A percentile compares a stretch with the other conserved stretches of the same genome.
phyloP scores from a whole-genome alignment of 2,113 vertebrate genomes.

The Egretta garzetta region DNA sequence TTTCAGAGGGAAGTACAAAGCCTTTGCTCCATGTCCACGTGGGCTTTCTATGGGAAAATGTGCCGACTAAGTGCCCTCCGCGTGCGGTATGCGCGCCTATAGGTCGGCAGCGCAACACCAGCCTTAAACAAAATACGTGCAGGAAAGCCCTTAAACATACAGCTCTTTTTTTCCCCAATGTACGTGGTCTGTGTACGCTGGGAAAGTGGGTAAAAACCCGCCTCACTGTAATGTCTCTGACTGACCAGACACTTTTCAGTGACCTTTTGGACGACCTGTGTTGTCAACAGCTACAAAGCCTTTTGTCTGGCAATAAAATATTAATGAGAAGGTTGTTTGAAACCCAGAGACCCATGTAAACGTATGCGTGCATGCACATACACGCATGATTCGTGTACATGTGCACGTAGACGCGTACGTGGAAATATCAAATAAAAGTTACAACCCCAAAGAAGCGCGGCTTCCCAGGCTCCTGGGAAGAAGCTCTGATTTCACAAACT shows the following conservation, averaged over 20 bases:
- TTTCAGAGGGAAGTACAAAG: not conserved
- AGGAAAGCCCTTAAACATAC: not conserved
- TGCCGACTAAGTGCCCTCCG: not conserved
- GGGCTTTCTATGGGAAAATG: not conserved
- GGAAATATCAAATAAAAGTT: not conserved
- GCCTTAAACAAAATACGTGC: not conserved
- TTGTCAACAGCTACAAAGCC: not conserved
- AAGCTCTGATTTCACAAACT: not conserved
- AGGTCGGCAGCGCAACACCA: not conserved
- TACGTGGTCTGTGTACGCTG: accelerated
- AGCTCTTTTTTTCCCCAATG: not conserved
- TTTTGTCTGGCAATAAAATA: not conserved
- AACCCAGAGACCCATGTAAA: not conserved
- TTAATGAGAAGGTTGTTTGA: not conserved
- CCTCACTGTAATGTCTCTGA: not conserved
- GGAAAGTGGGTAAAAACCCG: not conserved
- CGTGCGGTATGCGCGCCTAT: accelerated
- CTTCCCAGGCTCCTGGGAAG: not conserved
- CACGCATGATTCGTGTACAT: accelerated
- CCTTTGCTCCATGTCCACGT: not conserved
- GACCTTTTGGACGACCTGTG: accelerated
- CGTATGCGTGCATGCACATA: accelerated
- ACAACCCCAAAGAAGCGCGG: not conserved
- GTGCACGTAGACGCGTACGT: accelerated
- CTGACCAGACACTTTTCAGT: not conserved